Evolutionary conservation across 2,888 invertebrate species (phyloP).

Genomic region (Rhabditoides inermis): DNA sequence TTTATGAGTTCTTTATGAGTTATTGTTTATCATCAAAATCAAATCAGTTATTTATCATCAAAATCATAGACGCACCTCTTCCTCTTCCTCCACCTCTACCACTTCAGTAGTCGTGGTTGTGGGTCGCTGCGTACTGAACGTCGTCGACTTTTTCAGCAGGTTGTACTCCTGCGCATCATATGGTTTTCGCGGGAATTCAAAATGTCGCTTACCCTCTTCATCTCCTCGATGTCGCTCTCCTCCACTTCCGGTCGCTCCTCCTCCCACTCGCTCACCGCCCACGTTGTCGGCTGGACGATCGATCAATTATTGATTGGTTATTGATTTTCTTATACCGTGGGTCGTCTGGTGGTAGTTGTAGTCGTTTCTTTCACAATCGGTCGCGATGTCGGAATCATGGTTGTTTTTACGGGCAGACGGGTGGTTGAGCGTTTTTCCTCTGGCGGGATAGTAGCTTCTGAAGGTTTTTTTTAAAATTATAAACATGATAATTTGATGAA

Average conservation of each 20-base stretch:
- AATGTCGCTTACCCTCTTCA: neutral
- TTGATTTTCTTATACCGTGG: neutral
- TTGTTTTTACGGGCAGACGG: neutral
- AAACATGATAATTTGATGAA: too few species aligned
- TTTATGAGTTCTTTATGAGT: conserved; percentile 9
- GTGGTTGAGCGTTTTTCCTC: too few species aligned
- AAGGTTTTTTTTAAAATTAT: too few species aligned
- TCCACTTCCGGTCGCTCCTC: neutral
- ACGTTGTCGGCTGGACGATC: neutral
- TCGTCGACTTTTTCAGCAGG: too few species aligned
- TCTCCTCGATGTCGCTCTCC: neutral
- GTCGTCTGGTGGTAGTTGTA: neutral
- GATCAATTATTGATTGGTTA: neutral
- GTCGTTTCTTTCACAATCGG: neutral
- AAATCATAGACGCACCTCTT: neutral
- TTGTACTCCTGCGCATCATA: too few species aligned
- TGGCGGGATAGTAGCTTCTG: too few species aligned
- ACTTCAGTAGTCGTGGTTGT: too few species aligned
- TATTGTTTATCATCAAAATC: too few species aligned
- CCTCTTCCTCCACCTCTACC: conserved; percentile 8
- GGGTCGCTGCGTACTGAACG: too few species aligned
- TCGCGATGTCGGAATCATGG: neutral
- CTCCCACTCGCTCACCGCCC: neutral
- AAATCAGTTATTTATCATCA: too few species aligned
- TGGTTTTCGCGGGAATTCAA: too few species aligned